phyloP scores from a whole-genome alignment of 2,113 vertebrate genomes.

The Chaetorhynchus papuensis region DNA sequence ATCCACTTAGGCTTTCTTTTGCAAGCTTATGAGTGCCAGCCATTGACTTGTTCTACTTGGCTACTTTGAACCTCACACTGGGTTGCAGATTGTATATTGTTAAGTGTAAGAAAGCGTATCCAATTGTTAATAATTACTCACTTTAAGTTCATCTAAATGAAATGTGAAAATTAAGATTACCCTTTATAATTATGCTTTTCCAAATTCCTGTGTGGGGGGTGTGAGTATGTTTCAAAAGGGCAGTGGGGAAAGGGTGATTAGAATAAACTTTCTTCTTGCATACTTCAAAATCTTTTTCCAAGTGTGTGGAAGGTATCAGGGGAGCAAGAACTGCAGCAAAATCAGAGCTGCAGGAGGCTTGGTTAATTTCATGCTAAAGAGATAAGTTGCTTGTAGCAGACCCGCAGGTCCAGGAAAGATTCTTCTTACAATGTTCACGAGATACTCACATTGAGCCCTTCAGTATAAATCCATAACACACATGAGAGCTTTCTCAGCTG shows the following conservation, averaged over 20 bases:
- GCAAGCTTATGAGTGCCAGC: not conserved
- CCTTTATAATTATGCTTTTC: not conserved
- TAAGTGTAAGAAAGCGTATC: not conserved
- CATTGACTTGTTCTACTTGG: constrained; percentile 12
- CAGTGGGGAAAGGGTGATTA: not conserved
- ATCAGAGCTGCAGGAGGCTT: not conserved
- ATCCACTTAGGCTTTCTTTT: constrained; percentile 40
- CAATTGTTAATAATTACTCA: not conserved
- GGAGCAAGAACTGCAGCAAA: not conserved
- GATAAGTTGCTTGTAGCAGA: not conserved
- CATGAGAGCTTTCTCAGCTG: not conserved
- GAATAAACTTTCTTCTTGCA: not conserved
- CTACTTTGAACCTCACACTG: not conserved
- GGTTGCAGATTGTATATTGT: not conserved
- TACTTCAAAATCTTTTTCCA: not conserved
- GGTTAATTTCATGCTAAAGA: not conserved
- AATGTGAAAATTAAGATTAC: not conserved
- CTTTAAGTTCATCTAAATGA: not conserved
- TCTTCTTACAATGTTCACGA: not conserved
- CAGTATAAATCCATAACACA: not conserved
- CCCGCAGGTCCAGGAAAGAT: not conserved
- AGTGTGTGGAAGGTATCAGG: accelerated
- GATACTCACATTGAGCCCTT: not conserved
- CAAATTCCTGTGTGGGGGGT: accelerated
- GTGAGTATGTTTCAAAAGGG: not conserved